Evolutionary conservation across 23 tunicate species (phyloP), one percentile per base, ranked within the genome.

Genomic region (Clavelina lepadiformis): DNA sequence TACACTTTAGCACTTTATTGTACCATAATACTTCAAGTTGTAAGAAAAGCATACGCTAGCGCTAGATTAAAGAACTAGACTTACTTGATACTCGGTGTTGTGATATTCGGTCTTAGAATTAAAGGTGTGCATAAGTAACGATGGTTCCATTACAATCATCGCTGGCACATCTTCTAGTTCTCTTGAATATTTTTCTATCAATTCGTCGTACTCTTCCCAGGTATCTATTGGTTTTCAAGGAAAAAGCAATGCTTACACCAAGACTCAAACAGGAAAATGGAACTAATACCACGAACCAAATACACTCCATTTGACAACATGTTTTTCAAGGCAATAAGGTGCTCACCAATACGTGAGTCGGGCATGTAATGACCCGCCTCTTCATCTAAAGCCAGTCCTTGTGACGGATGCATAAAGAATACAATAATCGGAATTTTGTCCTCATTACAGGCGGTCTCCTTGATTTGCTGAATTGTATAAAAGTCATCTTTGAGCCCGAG

Each of bases 41-140:
- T 41, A 41, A 41, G 49, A 41, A 41, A 11, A 41, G 15, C 15
- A 11, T 15, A 11, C 15, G 15, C 49, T 15, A 11, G 49, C 49
- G 15, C 11, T 11, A 11, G 11, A 41, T 41, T 41, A 41, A 18
- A 0, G 61, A 30, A 0, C 11, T 13, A 23, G 23, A 5, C 24
- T 56, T 73, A 88, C 96, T 75, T 88, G 98, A 73, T 92, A 82
- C 2, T 83, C 98, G 6, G 93, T 67, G 59, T 77, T 77, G 38
- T 92, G 98, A 59, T 92, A 78, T 7, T 83, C 79, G 0, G 83
- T 69, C 33, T 75, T 64, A 1, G 99, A 93, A 65, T 93, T 93
- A 50, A 70, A 93, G 24, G 99, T 93, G 89, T 93, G 99, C 99
- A 93, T 93, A 33, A 93, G 88, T 52, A 93, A 85, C 1, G 99